Evolutionary conservation across 1,140 invertebrate species (phyloP), one percentile per base, ranked within the genome.

Genomic region (Anoplophora glabripennis): DNA sequence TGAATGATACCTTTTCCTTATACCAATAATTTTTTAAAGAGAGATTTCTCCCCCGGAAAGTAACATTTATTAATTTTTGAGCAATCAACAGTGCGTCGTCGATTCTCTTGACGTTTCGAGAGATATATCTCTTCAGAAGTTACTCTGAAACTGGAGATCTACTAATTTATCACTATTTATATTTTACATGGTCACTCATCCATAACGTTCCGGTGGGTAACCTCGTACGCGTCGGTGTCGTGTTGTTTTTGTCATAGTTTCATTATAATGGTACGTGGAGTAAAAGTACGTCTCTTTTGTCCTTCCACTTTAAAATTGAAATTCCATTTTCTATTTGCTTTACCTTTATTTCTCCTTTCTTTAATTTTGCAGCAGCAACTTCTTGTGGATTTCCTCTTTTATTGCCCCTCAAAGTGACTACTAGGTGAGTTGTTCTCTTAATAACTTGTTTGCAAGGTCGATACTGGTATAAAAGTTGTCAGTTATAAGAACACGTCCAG

Each of bases 391-490:
- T 61, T 56, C 61, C 45, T 59, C 54, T 56, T 55, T 65, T 61
- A 57, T 67, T 71, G 61, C 59, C 62, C 35, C 69, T 64, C 44
- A 74, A 49, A 45, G 68, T 73, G 42, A 72, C 74, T 10, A 71
- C 52, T 15, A 71, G 56, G 61, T 75, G 68, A 3, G 71, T 77
- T 10, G 72, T 64, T 28, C 63, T 67, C 10, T 54, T 5, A 74
- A 61, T 33, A 79, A 62, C 53, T 70, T 67, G 28, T 68, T 35
- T 5, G 71, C 70, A 12, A 79, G 61, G n/a, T 63, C 51, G 2
- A 28, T 5, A 28, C 21, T 28, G 2, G 73, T 78, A 51, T 79
- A 77, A 53, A 64, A 79, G 65, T 78, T 77, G 40, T 78, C 74
- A 1, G 72, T 71, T 36, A 68, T 68, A 5, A 79, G 15, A 14